Percentiles rank a stretch among this genome's conserved stretches.
Evolutionary conservation across 2,113 vertebrate genomes (phyloP).

Genomic region (Aspiorhynchus laticeps): DNA sequence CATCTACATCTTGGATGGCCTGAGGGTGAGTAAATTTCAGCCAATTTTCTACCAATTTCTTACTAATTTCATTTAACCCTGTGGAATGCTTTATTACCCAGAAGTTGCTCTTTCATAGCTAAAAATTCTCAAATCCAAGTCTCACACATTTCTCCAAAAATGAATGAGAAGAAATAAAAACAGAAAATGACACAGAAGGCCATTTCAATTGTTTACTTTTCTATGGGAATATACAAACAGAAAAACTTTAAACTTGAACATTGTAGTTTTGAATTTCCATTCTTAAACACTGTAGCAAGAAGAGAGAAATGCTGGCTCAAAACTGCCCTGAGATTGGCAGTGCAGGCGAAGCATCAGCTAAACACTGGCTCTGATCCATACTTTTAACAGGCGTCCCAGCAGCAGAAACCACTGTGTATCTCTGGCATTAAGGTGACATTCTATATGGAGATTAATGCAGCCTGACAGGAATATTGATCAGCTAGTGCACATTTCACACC

Average conservation of each 20-base stretch:
- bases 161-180: not conserved
- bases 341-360: slow-evolving; percentile 23
- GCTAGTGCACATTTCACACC: slow-evolving; percentile 45
- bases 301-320: not conserved
- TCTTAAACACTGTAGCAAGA: not conserved
- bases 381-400: slow-evolving; percentile 43
- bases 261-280: not conserved
- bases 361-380: slow-evolving; percentile 43
- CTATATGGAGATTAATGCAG: slow-evolving; percentile 62
- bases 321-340: slow-evolving; percentile 22
- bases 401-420: slow-evolving; percentile 52
- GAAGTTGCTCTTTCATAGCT: not conserved
- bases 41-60: too few species aligned
- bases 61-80: not conserved
- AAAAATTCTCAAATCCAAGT: not conserved
- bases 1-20: too few species aligned
- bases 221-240: not conserved
- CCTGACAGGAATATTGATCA: slow-evolving; percentile 58
- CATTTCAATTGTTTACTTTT: not conserved
- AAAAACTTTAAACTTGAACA: not conserved
- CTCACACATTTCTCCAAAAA: not conserved
- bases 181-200: not conserved
- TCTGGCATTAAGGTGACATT: slow-evolving; percentile 58
- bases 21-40: too few species aligned
- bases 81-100: not conserved